Base-by-base conservation (phyloP, 2,888 invertebrate genomes). In the Eilema griseolum region DNA sequence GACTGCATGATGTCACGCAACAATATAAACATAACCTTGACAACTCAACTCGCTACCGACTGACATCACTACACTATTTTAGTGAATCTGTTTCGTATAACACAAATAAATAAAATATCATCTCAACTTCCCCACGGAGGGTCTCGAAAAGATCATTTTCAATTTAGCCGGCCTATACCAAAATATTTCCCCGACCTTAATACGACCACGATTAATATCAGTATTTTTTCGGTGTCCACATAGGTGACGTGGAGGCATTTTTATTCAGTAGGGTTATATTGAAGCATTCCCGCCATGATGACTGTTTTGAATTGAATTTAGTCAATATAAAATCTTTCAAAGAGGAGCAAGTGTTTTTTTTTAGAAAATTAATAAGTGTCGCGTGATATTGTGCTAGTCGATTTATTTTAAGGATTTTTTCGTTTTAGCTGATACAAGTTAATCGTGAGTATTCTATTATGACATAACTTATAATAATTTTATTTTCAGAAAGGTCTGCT, bases 1-100 rank as follows among this genome's bases (percentile, higher is more conserved):
- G 69, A 60, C n/a, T 52, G 65, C 56, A 79, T 82, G 81, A 83
- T 80, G 81, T 82, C 81, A 82, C 63, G 63, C 59, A 60, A 66
- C 73, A 12, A 69, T 78, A 80, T 75, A 82, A 80, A 78, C 82
- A 80, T 78, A 85, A 78, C 92, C 92, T 92, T 91, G 91, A 85
- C 82, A 78, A 75, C 72, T 61, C n/a, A n/a, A 46, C 20, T 20
- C 46, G 3, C 20, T 46, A 41, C 11, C 28, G 1, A 28, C 77
- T 92, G 88, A 91, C 92, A 90, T 92, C 90, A 92, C 69, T 70
- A 7, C 74, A 79, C 81, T 92, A 92, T 92, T 92, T 92, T 89
- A 71, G 92, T 90, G 87, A 89, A 89, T 91, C 86, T 63, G 85
- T 84, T 78, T 52, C 24, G 37, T 28, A 28, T 59, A 26, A 61